These are phyloP conservation scores for Phthorimaea operculella DNA, from an alignment of 1,140 invertebrate species.

Conservation along the genomic window DNA sequence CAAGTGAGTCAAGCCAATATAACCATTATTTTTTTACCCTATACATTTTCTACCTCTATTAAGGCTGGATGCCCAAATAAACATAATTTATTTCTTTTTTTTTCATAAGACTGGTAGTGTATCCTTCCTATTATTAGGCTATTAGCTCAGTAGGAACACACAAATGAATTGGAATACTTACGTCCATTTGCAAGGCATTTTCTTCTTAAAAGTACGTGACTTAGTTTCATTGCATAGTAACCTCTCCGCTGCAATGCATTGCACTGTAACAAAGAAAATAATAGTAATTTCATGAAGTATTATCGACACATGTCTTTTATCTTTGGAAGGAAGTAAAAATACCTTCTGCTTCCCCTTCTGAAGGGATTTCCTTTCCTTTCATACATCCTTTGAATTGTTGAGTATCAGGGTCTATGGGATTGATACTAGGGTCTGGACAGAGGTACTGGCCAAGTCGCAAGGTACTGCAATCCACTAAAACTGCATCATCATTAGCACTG, in stretches of 20 bases:
- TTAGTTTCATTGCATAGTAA: slow-evolving; percentile 84
- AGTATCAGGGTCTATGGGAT: slow-evolving; percentile 88
- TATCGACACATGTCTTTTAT: not conserved
- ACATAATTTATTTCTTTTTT: too few relatives aligned
- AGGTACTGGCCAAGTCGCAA: slow-evolving; percentile 86
- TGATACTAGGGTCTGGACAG: slow-evolving; percentile 82
- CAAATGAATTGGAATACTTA: slow-evolving; percentile 68
- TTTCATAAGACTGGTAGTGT: too few relatives aligned
- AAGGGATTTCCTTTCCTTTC: slow-evolving; percentile 53
- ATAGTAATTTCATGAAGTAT: not conserved
- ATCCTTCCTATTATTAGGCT: too few relatives aligned
- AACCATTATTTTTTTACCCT: too few relatives aligned
- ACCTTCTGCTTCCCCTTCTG: slow-evolving; percentile 84
- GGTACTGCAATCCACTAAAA: slow-evolving; percentile 72
- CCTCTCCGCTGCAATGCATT: slow-evolving; percentile 84
- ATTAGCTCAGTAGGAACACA: too few relatives aligned
- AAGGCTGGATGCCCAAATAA: too few relatives aligned
- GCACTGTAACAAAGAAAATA: slow-evolving; percentile 70
- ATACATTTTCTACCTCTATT: too few relatives aligned
- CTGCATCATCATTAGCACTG: slow-evolving; percentile 38
- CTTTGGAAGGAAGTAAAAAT: slow-evolving; percentile 23
- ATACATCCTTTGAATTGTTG: slow-evolving; percentile 89
- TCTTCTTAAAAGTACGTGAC: slow-evolving; percentile 82
- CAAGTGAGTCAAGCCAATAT: too few relatives aligned
- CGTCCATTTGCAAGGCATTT: slow-evolving; percentile 93